Conservation (phyloP, 2,888 invertebrate genomes). For the Polymixis lichenea region DNA sequence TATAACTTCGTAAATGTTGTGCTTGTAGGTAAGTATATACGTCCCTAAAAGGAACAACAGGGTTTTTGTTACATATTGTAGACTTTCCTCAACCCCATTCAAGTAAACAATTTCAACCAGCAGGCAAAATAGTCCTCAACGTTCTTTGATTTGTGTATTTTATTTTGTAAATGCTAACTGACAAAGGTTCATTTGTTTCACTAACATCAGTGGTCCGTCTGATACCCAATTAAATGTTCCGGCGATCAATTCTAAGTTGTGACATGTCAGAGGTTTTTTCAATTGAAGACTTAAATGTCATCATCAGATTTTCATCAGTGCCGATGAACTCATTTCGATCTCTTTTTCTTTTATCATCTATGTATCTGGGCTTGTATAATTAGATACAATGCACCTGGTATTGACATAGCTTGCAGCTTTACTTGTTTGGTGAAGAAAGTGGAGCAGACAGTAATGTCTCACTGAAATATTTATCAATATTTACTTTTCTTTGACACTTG, state of each 20-base stretch:
- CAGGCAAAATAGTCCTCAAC: neutral
- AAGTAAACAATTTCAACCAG: neutral
- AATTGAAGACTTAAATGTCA: neutral
- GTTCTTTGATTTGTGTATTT: neutral
- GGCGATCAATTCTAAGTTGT: neutral
- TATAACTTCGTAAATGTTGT: too few species aligned
- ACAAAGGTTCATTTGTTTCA: neutral
- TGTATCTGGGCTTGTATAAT: neutral
- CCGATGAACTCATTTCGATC: neutral
- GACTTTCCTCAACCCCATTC: neutral
- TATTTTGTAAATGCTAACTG: neutral
- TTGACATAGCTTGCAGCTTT: conserved; percentile 36
- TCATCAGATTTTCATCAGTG: neutral
- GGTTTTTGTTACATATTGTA: too few species aligned
- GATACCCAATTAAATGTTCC: neutral
- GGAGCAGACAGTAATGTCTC: conserved; percentile 29
- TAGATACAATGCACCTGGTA: conserved; percentile 24
- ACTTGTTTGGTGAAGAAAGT: conserved; percentile 46
- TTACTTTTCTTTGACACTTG: conserved; percentile 1
- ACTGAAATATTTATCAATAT: conserved; percentile 31
- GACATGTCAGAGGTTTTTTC: neutral
- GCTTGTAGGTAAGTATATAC: too few species aligned
- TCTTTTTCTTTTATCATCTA: too few species aligned
- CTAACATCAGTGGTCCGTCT: too few species aligned
- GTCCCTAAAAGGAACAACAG: too few species aligned